Evolutionary conservation across 2,888 invertebrate genomes (phyloP), one percentile per base, ranked within the genome.

Genomic region (Harpalus rufipes): DNA sequence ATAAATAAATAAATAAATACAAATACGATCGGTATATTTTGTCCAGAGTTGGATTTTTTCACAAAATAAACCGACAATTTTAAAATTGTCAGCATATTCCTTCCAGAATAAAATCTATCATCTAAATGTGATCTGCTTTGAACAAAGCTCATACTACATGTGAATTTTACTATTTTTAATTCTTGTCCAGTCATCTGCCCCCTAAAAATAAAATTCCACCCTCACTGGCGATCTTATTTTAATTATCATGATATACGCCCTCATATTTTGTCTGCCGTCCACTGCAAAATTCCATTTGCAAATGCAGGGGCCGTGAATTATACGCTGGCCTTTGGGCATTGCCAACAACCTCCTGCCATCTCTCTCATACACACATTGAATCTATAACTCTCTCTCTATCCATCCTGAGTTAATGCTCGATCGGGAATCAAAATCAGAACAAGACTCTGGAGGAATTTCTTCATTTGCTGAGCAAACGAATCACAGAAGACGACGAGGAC

Each of bases 211-310:
- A 51, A 51, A 51, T 51, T 51, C 44, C 44, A 8, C 12, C 8
- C 44, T 51, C 12, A 1, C 21, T 51, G 87, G 86, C 88, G 88
- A 89, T 89, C 88, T 89, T 89, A 88, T 88, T 89, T 89, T 89
- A 89, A 89, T 89, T 89, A 89, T 87, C 87, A 86, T 88, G 88
- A 89, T 88, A 88, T 88, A 88, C 85, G 87, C 87, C 81, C 44
- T 85, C 78, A 86, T 84, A 84, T 65, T 79, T 84, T 51, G 68
- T 84, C 63, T n/a, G 82, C 82, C 68, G 81, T 80, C 80, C 80
- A 18, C 21, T 39, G 74, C 82, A 82, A 84, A 84, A 84, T 84
- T 84, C 78, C 84, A 84, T 84, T 78, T 84, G 63, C 79, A 79
- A 78, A 78, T 84, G 83, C 83, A 76, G 61, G 41, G 25, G 7